Evolutionary conservation across 2,888 invertebrate species (phyloP).

Genomic region (Antheraea yamamai): DNA sequence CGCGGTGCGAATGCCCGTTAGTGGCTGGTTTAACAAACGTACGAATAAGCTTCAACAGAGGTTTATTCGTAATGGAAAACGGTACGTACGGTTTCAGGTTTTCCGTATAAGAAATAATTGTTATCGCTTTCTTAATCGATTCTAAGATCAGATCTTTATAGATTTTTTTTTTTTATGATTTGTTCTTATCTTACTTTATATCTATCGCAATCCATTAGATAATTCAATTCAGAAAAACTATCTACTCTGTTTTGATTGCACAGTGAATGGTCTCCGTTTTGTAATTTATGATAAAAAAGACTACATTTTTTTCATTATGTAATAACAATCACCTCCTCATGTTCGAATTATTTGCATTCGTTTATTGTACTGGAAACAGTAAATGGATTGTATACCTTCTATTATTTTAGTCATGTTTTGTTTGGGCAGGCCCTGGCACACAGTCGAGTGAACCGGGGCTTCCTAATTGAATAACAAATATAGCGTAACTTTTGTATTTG

Average conservation of each 20-base stretch:
- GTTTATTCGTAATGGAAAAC: slow-evolving; percentile 71
- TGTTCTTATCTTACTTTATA: background rate
- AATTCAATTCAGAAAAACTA: slow-evolving; percentile 2
- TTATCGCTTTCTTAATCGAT: background rate
- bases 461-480: slow-evolving; percentile 62
- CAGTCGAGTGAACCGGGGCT: slow-evolving; percentile 57
- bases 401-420: slow-evolving; percentile 39
- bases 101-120: slow-evolving; percentile 33
- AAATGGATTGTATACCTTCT: slow-evolving; percentile 33
- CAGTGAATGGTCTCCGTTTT: background rate
- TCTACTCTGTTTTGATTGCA: background rate
- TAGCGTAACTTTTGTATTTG: slow-evolving; percentile 41
- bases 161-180: background rate
- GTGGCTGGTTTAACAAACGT: slow-evolving; percentile 71
- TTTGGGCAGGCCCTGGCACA: slow-evolving; percentile 39
- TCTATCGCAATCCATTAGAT: background rate
- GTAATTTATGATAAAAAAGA: background rate
- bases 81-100: slow-evolving; percentile 55
- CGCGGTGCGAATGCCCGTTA: slow-evolving; percentile 63
- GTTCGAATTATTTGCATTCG: background rate
- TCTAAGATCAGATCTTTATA: background rate
- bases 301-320: background rate
- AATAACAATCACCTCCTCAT: background rate
- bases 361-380: slow-evolving; percentile 23
- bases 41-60: slow-evolving; percentile 65